Base-by-base conservation (phyloP, 2,888 invertebrate genomes). In the Steromphala cineraria region DNA sequence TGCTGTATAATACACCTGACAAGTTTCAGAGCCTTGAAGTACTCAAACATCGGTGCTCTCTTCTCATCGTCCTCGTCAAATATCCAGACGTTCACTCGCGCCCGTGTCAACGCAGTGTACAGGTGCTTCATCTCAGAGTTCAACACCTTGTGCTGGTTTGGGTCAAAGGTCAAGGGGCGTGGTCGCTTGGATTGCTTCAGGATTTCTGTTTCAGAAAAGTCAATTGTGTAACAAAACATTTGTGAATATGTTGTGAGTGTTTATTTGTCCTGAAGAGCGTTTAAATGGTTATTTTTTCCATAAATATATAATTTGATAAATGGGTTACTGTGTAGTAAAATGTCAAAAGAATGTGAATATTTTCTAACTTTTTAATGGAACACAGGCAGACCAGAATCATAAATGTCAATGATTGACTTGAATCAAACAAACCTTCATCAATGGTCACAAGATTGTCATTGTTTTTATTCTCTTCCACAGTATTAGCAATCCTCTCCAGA, bases 41-140 rank as follows among this genome's bases (percentile, higher is more conserved):
- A 91, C 53, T 92, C 91, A 88, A 91, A 91, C 89, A 92, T 90
- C 0, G 92, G 90, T 17, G 87, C 88, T 53, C 91, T 84, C 24
- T 88, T 89, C 10, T 89, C 89, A 28, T 78, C 76, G 77, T 90
- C 89, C 75, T 89, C 88, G 79, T 92, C 92, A 86, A 91, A 92
- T 19, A 92, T 89, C 92, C 92, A 92, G 15, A 92, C 90, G 83
- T 92, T 91, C 19, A 91, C 91, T 1, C 91, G 76, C 0, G 92
- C 91, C 19, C 91, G 80, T 0, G 92, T 92, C 80, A 92, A 53
- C 0, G 92, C 92, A 13, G 92, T 92, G 86, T 92, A 92, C 78
- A 92, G 81, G 28, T 91, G 90, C 80, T 92, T 92, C 67, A 92
- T 82, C 80, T 91, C 92, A 1, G 90, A 89, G 83, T 90, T 91